A percentile compares a stretch with the other conserved stretches of the same genome.
Conservation (phyloP, 2,888 invertebrate genomes). For the Apamea anceps region DNA sequence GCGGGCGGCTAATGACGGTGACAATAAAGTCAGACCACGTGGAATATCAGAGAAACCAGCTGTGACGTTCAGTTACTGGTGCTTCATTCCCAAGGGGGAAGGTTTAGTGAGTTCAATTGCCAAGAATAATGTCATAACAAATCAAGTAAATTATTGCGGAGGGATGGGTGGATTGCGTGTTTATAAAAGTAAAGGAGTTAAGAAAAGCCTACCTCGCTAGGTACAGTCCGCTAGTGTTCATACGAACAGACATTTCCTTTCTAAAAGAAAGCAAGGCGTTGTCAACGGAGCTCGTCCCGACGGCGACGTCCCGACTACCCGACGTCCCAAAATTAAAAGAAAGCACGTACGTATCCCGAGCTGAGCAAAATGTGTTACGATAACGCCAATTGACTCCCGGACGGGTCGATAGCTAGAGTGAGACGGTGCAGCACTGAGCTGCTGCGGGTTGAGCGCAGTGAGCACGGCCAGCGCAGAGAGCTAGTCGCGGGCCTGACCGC, state of each 20-base stretch:
- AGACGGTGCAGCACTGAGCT: constrained; percentile 36
- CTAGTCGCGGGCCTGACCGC: background rate
- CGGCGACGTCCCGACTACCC: too few relatives aligned
- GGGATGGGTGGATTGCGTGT: constrained; percentile 23
- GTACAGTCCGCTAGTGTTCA: background rate
- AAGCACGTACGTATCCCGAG: constrained; percentile 32
- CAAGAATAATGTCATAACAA: constrained; percentile 14
- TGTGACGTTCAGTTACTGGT: constrained; percentile 17
- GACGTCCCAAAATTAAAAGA: constrained; percentile 20
- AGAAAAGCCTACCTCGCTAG: background rate
- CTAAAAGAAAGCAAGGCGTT: constrained; percentile 3
- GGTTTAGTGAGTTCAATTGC: constrained; percentile 6
- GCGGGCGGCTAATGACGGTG: constrained; percentile 2
- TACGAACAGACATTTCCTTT: background rate
- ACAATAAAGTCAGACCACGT: background rate
- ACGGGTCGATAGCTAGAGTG: constrained; percentile 60
- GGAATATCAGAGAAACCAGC: background rate
- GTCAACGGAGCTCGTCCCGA: background rate
- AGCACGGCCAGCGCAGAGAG: constrained; percentile 11
- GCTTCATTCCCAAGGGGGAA: background rate
- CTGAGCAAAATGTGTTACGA: constrained; percentile 51
- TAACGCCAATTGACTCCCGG: constrained; percentile 45
- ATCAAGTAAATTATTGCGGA: constrained; percentile 13
- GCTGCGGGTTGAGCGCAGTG: constrained; percentile 1
- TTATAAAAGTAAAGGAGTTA: constrained; percentile 5